Base-by-base conservation (phyloP, 2,888 invertebrate genomes). In the Chalcosyrphus nemorum region DNA sequence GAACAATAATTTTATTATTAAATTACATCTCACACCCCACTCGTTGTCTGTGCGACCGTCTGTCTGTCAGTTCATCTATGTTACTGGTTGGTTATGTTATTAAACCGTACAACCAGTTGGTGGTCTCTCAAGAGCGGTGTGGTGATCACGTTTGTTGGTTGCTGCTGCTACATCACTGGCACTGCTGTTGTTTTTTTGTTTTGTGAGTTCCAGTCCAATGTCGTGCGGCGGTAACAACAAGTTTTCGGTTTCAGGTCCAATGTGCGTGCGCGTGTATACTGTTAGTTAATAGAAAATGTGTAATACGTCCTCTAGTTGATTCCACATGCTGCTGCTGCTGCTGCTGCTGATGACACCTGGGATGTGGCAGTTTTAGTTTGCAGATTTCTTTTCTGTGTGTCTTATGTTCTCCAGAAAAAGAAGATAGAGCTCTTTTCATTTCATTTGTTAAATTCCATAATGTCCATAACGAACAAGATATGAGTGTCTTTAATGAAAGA, bases 101-200 rank as follows among this genome's bases (percentile, higher is more conserved):
- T 63, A 75, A 70, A 81, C 76, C 70, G 52, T 76, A 76, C 47
- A 71, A 66, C 71, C 81, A 81, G 76, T 71, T 81, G 76, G 81
- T 81, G 81, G 76, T 81, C 81, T 47, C 17, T 29, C 61, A 56
- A 81, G 57, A 76, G 57, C 63, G 75, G 70, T n/a, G n/a, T n/a
- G n/a, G n/a, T n/a, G n/a, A n/a, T 81, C 75, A 81, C 76, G 65
- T 81, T 81, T 70, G 17, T n/a, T n/a, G n/a, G 24, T 57, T 75
- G 43, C 45, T 65, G 65, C 35, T 56, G 43, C 32, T 56, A 56
- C 65, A 68, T 61, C 47, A 29, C 35, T 17, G 52, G n/a, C n/a
- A n/a, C n/a, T n/a, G n/a, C n/a, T n/a, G 41, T 47, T 45, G 3
- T 27, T 27, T 4, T 27, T 29, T 9, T 32, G 7, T 35, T 75